Base-by-base conservation (phyloP, 2,888 invertebrate genomes). In the Antheraea yamamai region DNA sequence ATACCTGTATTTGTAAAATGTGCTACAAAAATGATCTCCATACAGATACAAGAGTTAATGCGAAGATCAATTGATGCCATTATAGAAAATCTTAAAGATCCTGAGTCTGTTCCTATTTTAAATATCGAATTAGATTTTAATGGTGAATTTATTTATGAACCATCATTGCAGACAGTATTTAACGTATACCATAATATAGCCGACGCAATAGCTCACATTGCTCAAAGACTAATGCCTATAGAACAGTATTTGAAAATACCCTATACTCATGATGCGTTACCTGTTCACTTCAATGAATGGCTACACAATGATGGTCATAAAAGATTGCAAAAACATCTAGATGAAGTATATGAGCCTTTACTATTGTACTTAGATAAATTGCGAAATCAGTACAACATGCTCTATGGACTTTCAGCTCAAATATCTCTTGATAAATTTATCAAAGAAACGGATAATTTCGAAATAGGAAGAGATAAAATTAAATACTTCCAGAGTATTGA, bases 31-130 rank as follows among this genome's bases (percentile, higher is more conserved):
- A 92, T 93, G 84, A 94, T 95, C 83, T 91, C 94, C 4, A 92
- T 95, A 82, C 96, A 96, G 88, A 95, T 97, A 80, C 96, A 96
- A 81, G 96, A 96, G 81, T 84, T 96, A 55, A 96, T 97, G 93
- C 95, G 96, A 73, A 92, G 95, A 74, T 97, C 97, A 12, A 96
- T 97, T 72, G 92, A 96, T 70, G 95, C 96, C 78, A 90, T 97
- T 12, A 95, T 96, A 76, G 91, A 95, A 0, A 89, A 95, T 12
- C 93, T 97, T 16, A 91, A 93, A 75, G 89, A 95, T 79, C 91
- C 95, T 2, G 90, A 95, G 8, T 88, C 90, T 66, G 95, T 96
- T 73, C 97, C 97, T 0, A 95, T 96, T 82, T 88, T 97, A 72
- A 95, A 95, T 77, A 84, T 97, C 68, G 91, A 93, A 71, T 88